phyloP scores from a whole-genome alignment of 1,140 invertebrate species.

The Alviniconcha marisindica region DNA sequence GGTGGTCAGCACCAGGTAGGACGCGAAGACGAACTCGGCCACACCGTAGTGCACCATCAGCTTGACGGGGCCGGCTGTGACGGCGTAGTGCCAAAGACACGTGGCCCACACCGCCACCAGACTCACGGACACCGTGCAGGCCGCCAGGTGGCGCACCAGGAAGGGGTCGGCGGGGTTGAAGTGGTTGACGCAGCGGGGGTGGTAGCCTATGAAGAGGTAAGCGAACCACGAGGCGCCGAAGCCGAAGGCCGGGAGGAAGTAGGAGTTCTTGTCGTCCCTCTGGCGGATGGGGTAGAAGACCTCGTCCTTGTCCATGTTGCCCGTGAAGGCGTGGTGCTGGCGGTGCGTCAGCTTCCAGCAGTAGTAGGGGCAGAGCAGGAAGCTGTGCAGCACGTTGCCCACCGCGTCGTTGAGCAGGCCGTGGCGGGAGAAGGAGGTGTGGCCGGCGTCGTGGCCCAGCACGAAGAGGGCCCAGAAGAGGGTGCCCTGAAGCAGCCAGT shows the following conservation, averaged over 20 bases:
- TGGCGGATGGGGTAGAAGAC: constrained; percentile 68
- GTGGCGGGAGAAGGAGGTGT: constrained; percentile 75
- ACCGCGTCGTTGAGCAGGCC: constrained; percentile 63
- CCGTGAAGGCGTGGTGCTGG: constrained; percentile 68
- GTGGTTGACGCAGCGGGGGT: constrained; percentile 61
- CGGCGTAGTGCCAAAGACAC: constrained; percentile 56
- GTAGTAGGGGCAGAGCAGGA: constrained; percentile 67
- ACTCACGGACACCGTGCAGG: constrained; percentile 61
- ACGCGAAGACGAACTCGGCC: constrained; percentile 73
- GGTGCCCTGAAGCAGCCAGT: constrained; percentile 73
- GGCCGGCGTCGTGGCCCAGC: constrained; percentile 77
- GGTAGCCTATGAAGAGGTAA: constrained; percentile 66
- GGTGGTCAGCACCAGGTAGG: constrained; percentile 74
- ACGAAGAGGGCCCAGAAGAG: constrained; percentile 74
- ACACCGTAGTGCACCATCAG: constrained; percentile 72
- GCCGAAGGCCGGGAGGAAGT: constrained; percentile 60
- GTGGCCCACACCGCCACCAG: constrained; percentile 59
- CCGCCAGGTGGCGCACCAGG: constrained; percentile 55
- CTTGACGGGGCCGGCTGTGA: constrained; percentile 45
- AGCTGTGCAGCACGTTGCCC: constrained; percentile 63
- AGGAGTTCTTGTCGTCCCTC: constrained; percentile 26
- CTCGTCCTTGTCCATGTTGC: constrained; percentile 71
- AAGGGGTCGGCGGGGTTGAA: constrained; percentile 58
- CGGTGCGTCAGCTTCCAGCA: constrained; percentile 70
- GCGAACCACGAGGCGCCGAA: constrained; percentile 67